Evolutionary conservation across 2,888 invertebrate genomes (phyloP), one percentile per base, ranked within the genome.

Genomic region (Theodoxus fluviatilis): DNA sequence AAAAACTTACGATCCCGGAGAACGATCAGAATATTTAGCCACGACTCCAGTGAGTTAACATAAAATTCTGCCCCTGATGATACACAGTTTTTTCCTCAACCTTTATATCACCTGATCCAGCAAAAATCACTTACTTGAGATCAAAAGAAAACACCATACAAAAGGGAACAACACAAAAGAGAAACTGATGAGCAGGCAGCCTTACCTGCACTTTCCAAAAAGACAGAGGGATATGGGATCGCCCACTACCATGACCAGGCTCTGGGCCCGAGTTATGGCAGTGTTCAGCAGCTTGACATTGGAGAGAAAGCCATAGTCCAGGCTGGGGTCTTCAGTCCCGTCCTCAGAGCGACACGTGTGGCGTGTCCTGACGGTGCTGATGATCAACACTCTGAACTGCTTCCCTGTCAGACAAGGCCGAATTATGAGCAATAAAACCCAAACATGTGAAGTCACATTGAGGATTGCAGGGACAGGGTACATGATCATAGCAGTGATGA

Each of bases 211-310:
- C 73, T 92, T 90, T 7, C 94, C 94, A 65, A 94, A 90, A 0
- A 94, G 92, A 80, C 94, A 93, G 12, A 94, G 88, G 0, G 93
- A 93, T 0, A 94, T 91, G 0, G 94, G 94, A 88, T 94, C 94
- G 0, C 94, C 94, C 1, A 94, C 92, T 18, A 94, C 93, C 2
- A 93, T 93, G 0, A 94, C 93, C 64, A 94, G 87, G 78, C 93
- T 93, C 87, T 93, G 93, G 0, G 94, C 94, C 71, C 94, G 89
- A 0, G 91, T 94, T 67, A 94, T 92, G 0, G 94, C 94, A 0
- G 94, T 94, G 83, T 94, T 94, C 35, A 94, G 86, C 3, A 94
- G 89, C 81, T 94, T 92, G 0, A 92, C 92, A 86, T 94, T 93
- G 35, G 94, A 94, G 57, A 94, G 87, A 84, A 94, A 94, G 0